phyloP scores from a whole-genome alignment of 2,113 vertebrate species.

The Formicarius rufipectus region DNA sequence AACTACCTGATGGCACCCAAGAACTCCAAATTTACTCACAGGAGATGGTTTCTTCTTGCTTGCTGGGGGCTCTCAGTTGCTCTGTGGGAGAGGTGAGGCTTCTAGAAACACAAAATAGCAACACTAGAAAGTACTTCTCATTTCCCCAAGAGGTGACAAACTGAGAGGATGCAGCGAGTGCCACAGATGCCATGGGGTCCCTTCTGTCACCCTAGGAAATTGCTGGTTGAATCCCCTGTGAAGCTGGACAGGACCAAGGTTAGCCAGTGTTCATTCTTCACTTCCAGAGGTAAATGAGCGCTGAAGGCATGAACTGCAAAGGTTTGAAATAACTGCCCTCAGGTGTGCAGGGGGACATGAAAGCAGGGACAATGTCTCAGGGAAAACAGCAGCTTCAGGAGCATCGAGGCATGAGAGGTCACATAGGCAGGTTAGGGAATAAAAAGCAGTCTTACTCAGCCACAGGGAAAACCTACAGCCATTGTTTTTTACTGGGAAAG shows the following conservation, averaged over 20 bases:
- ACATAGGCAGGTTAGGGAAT: background rate
- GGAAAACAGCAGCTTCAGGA: background rate
- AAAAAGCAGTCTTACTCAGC: background rate
- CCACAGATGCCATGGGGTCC: background rate
- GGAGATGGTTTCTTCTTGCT: background rate
- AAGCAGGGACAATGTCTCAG: background rate
- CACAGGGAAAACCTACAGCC: background rate
- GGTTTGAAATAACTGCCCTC: background rate
- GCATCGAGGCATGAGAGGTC: background rate
- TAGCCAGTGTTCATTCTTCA: background rate
- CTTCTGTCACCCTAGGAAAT: background rate
- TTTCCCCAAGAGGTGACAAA: background rate
- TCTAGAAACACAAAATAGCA: background rate
- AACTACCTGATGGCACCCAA: background rate
- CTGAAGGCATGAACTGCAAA: background rate
- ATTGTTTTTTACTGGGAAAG: background rate
- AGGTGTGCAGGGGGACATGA: rapidly evolving
- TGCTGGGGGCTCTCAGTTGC: background rate
- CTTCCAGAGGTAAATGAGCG: background rate
- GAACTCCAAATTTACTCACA: background rate
- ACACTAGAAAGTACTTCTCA: background rate
- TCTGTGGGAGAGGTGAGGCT: background rate
- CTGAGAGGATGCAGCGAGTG: background rate
- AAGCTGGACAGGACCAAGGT: background rate
- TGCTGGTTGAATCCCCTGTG: background rate